Percentiles rank a stretch among this genome's conserved stretches.
These are phyloP conservation scores for Porphyrio hochstetteri DNA, from an alignment of 2,113 vertebrate species.

Conservation along the genomic window DNA sequence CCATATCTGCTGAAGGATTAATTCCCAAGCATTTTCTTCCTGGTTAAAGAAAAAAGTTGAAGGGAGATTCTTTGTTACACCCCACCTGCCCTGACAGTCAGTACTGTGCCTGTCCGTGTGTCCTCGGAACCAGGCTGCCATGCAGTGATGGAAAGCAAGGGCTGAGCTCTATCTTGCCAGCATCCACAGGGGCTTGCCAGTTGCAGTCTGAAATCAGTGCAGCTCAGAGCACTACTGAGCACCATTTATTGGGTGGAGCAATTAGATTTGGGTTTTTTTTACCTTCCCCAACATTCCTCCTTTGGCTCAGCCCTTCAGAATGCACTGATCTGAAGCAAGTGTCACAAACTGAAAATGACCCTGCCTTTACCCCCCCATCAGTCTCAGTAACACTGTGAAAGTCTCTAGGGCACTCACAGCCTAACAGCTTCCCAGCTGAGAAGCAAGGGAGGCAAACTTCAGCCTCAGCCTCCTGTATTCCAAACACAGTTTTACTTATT, in stretches of 20 bases:
- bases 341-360: neutral
- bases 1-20: neutral
- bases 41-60: neutral
- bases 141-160: neutral
- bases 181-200: neutral
- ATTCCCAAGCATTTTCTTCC: neutral
- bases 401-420: neutral
- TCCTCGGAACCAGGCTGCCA: neutral
- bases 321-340: accelerated
- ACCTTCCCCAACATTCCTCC: neutral
- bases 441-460: neutral
- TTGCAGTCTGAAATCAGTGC: accelerated
- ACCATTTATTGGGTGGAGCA: neutral
- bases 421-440: neutral
- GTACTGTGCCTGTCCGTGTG: neutral
- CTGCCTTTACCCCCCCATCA: neutral
- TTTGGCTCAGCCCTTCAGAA: neutral
- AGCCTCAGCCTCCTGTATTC: neutral
- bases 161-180: neutral
- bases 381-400: neutral
- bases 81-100: accelerated
- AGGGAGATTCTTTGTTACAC: neutral
- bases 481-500: neutral
- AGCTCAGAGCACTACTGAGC: neutral
- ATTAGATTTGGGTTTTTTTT: neutral